A percentile compares a stretch with the other conserved stretches of the same genome.
Evolutionary conservation across 1,140 invertebrate species (phyloP).

Genomic region (Choristoneura fumiferana): DNA sequence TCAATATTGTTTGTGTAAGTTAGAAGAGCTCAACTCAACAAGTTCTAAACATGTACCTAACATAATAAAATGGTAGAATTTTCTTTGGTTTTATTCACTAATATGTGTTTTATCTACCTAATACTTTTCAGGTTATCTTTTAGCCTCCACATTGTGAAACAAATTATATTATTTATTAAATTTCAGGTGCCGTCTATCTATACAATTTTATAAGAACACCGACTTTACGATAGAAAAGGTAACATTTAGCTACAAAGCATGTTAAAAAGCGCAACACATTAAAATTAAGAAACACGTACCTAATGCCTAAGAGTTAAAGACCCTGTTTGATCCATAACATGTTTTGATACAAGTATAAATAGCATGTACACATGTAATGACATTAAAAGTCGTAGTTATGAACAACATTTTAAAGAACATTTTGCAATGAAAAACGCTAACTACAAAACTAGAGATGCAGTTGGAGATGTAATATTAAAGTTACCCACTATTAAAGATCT

Average conservation of each 20-base stretch:
- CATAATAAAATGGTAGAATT: too few relatives aligned
- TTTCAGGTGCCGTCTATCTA: conserved; percentile 18
- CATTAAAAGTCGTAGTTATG: conserved; percentile 8
- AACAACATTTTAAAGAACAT: neutral
- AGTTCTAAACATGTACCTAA: too few relatives aligned
- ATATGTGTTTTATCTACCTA: too few relatives aligned
- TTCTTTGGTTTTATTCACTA: too few relatives aligned
- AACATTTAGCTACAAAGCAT: conserved; percentile 38
- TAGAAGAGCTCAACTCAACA: too few relatives aligned
- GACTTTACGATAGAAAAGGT: conserved; percentile 35
- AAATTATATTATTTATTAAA: neutral
- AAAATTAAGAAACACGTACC: conserved; percentile 42
- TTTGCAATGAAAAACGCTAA: too few relatives aligned
- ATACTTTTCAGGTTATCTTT: too few relatives aligned
- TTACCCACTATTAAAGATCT: too few relatives aligned
- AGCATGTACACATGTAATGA: conserved; percentile 28
- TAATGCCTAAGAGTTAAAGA: conserved; percentile 68
- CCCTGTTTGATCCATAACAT: conserved; percentile 73
- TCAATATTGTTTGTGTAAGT: too few relatives aligned
- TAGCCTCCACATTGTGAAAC: too few relatives aligned
- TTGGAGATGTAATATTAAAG: too few relatives aligned
- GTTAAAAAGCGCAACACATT: conserved; percentile 40
- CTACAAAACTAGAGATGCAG: too few relatives aligned
- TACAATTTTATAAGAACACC: conserved; percentile 37
- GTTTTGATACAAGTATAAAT: conserved; percentile 43